Evolutionary conservation across 2,888 invertebrate species (phyloP).

Genomic region (Syrphus vitripennis): DNA sequence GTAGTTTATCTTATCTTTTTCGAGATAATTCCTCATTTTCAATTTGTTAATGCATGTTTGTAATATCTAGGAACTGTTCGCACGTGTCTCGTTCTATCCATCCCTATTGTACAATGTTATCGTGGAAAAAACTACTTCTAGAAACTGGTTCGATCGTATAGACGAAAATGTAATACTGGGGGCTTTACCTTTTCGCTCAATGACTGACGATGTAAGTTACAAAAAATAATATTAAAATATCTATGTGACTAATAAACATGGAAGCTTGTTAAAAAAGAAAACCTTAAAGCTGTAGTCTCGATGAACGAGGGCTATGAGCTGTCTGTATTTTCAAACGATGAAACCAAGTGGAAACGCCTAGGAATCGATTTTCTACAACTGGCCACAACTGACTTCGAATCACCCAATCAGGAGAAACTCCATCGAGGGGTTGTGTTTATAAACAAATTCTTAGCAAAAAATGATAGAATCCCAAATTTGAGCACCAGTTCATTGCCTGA

Average conservation of each 20-base stretch:
- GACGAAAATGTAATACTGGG: slow-evolving; percentile 97
- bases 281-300: slow-evolving; percentile 97
- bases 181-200: slow-evolving; percentile 94
- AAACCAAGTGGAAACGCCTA: slow-evolving; percentile 90
- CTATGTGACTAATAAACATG: not conserved
- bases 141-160: slow-evolving; percentile 97
- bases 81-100: slow-evolving; percentile 95
- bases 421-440: slow-evolving; percentile 92
- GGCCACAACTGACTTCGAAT: slow-evolving; percentile 94
- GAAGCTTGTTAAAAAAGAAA: slow-evolving; percentile 90
- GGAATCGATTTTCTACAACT: slow-evolving; percentile 94
- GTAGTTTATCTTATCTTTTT: too few species aligned
- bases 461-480: slow-evolving; percentile 80
- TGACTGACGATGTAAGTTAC: slow-evolving; percentile 89
- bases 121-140: slow-evolving; percentile 92
- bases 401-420: slow-evolving; percentile 93
- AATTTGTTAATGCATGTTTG: too few species aligned
- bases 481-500: slow-evolving; percentile 75
- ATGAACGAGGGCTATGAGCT: slow-evolving; percentile 99
- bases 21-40: too few species aligned
- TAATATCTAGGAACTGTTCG: slow-evolving; percentile 86
- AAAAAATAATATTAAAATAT: not conserved
- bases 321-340: slow-evolving; percentile 90
- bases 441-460: slow-evolving; percentile 85
- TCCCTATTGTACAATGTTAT: slow-evolving; percentile 95